Evolutionary conservation across 2,888 invertebrate genomes (phyloP), one percentile per base, ranked within the genome.

Genomic region (Latrodectus elegans): DNA sequence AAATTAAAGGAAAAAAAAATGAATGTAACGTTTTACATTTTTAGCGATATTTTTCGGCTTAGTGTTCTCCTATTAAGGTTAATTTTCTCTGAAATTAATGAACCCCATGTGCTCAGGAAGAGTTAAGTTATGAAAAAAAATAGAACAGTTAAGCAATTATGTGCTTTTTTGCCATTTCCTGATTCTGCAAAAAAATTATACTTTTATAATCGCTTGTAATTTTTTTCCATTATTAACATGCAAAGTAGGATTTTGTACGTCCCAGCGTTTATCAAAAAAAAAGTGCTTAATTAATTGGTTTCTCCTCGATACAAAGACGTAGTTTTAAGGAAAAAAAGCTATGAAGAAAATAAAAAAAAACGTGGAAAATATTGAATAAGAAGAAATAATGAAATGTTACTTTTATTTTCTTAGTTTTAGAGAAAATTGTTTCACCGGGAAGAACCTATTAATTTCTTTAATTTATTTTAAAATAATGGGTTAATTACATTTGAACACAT

Each of bases 11-110:
- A 53, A 74, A 67, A 74, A 67, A 74, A 70, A 74, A 70, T 70
- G 52, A 15, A 49, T n/a, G 15, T 79, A 75, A 65, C 80, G 70
- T 80, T 80, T 80, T 55, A 53, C 22, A 79, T 68, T 85, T 84
- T 84, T 85, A 17, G 74, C 52, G 78, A 80, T 86, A 86, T 86
- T 86, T 86, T 86, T 80, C 76, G 75, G 85, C 80, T 85, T 75
- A 74, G 79, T 38, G 38, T 75, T 76, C 70, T 17, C 84, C 85
- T 71, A 86, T 86, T 86, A 86, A 78, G 65, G 85, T 86, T 86
- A 86, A 86, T 86, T 86, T 86, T 86, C 85, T 76, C 76, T 53
- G 80, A 80, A 86, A 86, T 86, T 86, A 86, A 86, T 86, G 85
- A 86, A 86, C 80, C 85, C 71, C 75, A 80, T 86, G 70, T 80